These are phyloP conservation scores for Cossypha niveicapilla DNA, from an alignment of 2,797 vertebrate genomes.

Conservation along the genomic window DNA sequence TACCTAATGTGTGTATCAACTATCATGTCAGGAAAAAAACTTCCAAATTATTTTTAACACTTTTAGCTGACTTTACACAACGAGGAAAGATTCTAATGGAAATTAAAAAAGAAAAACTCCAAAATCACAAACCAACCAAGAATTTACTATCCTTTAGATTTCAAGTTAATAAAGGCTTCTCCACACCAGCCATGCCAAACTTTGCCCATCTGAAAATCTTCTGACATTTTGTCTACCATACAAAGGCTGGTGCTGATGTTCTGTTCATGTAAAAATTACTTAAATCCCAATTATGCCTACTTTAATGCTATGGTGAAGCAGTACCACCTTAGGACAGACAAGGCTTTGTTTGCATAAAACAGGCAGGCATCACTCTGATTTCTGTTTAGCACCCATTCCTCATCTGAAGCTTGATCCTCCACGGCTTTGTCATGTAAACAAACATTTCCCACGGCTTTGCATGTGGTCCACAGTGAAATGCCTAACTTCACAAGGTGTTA, in stretches of 20 bases:
- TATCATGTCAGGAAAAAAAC: background rate
- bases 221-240: background rate
- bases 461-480: background rate
- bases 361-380: background rate
- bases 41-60: background rate
- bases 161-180: background rate
- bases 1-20: background rate
- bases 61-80: background rate
- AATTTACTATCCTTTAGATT: background rate
- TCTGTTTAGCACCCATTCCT: background rate
- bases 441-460: background rate
- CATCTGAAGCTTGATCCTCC: background rate
- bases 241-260: background rate
- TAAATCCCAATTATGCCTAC: background rate
- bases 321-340: background rate
- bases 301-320: background rate
- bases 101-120: background rate
- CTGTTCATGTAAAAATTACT: background rate
- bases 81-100: background rate
- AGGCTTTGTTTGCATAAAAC: background rate
- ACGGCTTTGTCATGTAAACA: background rate
- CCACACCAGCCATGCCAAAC: background rate
- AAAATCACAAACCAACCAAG: background rate
- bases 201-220: background rate
- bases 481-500: background rate